Conservation (phyloP, 2,888 invertebrate species). For the Ophonus ardosiacus region DNA sequence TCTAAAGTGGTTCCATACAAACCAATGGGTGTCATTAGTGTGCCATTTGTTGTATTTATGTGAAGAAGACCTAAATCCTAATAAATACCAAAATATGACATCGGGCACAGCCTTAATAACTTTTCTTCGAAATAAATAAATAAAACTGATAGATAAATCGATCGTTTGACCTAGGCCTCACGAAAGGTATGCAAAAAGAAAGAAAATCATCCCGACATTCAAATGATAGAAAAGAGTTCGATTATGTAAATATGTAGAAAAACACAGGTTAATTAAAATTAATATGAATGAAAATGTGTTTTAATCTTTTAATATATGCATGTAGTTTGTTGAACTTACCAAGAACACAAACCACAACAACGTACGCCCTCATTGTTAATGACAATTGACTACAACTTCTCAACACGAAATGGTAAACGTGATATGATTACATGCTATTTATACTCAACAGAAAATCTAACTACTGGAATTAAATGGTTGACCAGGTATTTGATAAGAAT, state of each 20-base stretch:
- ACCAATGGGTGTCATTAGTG: too few relatives aligned
- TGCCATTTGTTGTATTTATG: too few relatives aligned
- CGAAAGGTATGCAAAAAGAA: too few relatives aligned
- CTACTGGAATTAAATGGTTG: neutral
- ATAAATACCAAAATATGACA: too few relatives aligned
- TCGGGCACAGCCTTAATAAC: too few relatives aligned
- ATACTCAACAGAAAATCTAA: constrained; percentile 19
- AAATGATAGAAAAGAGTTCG: too few relatives aligned
- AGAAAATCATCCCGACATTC: too few relatives aligned
- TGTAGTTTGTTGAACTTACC: neutral
- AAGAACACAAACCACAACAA: constrained; percentile 15
- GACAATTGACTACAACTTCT: neutral
- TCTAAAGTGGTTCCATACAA: too few relatives aligned
- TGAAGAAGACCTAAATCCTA: too few relatives aligned
- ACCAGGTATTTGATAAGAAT: constrained; percentile 5
- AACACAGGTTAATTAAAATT: neutral
- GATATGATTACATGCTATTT: constrained; percentile 1
- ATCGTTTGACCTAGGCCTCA: too few relatives aligned
- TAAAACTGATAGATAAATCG: too few relatives aligned
- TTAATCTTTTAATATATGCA: neutral
- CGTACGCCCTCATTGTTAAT: neutral
- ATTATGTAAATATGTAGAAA: neutral
- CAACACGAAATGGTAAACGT: neutral
- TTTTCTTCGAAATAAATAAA: too few relatives aligned
- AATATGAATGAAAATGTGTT: neutral